phyloP scores from a whole-genome alignment of 1,140 invertebrate genomes.

The Mactra quadrangularis region DNA sequence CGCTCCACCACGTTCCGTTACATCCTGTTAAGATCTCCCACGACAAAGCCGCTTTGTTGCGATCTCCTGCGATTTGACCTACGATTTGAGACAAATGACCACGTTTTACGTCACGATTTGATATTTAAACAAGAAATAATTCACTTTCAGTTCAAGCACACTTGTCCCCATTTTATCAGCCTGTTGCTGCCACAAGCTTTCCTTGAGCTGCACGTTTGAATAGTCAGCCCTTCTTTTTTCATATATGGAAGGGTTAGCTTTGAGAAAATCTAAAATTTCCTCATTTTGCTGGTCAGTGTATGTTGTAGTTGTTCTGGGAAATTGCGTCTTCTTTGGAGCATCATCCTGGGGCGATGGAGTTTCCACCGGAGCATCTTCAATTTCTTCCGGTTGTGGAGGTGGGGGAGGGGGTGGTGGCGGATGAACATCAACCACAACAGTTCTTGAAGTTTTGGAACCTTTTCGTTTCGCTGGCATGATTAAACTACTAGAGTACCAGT shows the following conservation, averaged over 20 bases:
- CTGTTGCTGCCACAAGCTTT: conserved; percentile 39
- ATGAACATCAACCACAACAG: conserved; percentile 28
- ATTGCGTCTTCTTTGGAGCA: conserved; percentile 28
- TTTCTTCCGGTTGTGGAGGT: conserved; percentile 31
- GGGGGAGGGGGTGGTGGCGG: conserved; percentile 27
- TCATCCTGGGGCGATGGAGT: conserved; percentile 27
- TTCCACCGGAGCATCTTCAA: conserved; percentile 31
- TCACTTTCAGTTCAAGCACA: conserved; percentile 17
- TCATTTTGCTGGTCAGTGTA: conserved; percentile 28
- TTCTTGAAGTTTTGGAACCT: conserved; percentile 38
- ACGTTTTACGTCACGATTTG: too few species aligned
- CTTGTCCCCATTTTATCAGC: conserved; percentile 29
- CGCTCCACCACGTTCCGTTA: too few species aligned
- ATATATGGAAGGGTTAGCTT: conserved; percentile 10
- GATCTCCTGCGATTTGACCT: too few species aligned
- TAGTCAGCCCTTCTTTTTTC: conserved; percentile 25
- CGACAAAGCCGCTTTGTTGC: too few species aligned
- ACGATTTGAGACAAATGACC: too few species aligned
- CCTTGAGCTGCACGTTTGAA: conserved; percentile 31
- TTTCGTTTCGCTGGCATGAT: conserved; percentile 42
- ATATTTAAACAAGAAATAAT: too few species aligned
- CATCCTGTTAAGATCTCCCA: too few species aligned
- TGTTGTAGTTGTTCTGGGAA: conserved; percentile 32
- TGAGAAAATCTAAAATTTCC: conserved; percentile 20
- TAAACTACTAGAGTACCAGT: conserved; percentile 29